Percentiles rank a stretch among this genome's conserved stretches.
These are phyloP conservation scores for Myxocyprinus asiaticus DNA, from an alignment of 2,113 vertebrate species.

Conservation along the genomic window DNA sequence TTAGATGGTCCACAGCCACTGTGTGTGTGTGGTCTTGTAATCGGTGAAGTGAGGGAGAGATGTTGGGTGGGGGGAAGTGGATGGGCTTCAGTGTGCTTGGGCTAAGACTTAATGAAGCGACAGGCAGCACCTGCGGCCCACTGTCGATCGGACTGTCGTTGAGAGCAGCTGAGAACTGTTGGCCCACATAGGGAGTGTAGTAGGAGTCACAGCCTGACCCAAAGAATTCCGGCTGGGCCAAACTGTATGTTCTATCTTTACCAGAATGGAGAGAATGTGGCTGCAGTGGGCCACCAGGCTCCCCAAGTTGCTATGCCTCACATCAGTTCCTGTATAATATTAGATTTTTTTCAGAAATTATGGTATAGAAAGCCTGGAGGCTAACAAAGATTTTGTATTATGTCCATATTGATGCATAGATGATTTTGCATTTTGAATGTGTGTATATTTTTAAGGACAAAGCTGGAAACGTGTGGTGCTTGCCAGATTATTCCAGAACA, in stretches of 20 bases:
- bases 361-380: background rate
- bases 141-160: constrained; percentile 31
- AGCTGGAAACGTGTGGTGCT: background rate
- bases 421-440: background rate
- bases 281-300: constrained; percentile 2
- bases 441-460: background rate
- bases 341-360: no score
- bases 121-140: constrained; percentile 37
- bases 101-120: constrained; percentile 39
- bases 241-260: background rate
- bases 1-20: background rate
- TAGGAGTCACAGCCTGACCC: constrained; percentile 12
- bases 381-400: background rate
- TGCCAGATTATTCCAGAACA: no score
- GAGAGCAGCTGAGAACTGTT: constrained; percentile 31
- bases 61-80: background rate
- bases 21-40: constrained; percentile 24
- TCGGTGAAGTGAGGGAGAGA: background rate
- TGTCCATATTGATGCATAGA: background rate
- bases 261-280: background rate
- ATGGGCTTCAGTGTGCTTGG: constrained; percentile 26
- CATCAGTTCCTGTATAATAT: constrained; percentile 13
- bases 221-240: background rate
- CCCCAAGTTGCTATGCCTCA: background rate
- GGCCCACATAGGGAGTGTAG: background rate